Evolutionary conservation across 2,113 vertebrate genomes (phyloP), one percentile per base, ranked within the genome.

Genomic region (Octodon degus): DNA sequence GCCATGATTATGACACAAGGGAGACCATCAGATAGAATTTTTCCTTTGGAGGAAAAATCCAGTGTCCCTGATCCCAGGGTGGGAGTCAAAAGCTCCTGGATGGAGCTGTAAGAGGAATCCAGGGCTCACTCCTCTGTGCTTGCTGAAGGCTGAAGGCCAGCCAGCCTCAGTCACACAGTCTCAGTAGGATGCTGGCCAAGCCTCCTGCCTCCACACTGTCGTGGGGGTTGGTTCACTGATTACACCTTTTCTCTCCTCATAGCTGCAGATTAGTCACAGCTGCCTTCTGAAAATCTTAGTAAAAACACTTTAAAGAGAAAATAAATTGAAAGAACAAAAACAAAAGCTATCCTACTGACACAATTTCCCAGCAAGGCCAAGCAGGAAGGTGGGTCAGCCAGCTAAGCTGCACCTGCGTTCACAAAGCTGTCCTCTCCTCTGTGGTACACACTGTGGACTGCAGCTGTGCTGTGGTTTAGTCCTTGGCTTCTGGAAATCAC

Each of bases 381-480:
- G 76, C 47, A 37, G 89, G 77, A 86, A 86, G 68, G 70, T 24
- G 43, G 53, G 47, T 13, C 19, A 4, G 65, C 60, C 40, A 30
- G 24, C 76, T 55, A 19, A 72, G 83, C 55, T 4, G 37, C 13
- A 24, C 47, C 20, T 43, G 6, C 0, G 0, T 30, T 43, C 55
- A 68, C 82, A 83, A 34, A 72, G 27, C 72, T 55, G 27, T 30
- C 9, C 67, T 60, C 30, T 22, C 9, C 2, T 32, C 24, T 20
- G 14, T 0, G 2, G n/a, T 1, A 0, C 11, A 24, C 1, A 3
- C 6, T 3, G 0, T 1, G 89, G 25, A 13, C 16, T 3, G 7
- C 4, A 5, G n/a, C 47, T 13, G 14, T 25, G 8, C 2, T 2
- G 9, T 0, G 4, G 9, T 1, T 11, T 4, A 40, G 68, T 4